These are phyloP conservation scores for Galeruca laticollis DNA, from an alignment of 2,888 invertebrate species.

Conservation along the genomic window DNA sequence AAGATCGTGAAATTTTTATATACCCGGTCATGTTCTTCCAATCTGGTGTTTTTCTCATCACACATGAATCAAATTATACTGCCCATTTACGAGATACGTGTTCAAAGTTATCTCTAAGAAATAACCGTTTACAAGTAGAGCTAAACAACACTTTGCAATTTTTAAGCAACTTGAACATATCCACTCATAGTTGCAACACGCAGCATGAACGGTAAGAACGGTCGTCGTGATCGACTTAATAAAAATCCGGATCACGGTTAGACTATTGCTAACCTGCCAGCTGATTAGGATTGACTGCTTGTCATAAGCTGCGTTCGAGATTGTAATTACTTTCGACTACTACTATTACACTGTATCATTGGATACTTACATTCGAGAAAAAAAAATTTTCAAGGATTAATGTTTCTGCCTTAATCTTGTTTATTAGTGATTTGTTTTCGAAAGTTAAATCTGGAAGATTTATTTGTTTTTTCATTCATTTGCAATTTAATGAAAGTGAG, in stretches of 20 bases:
- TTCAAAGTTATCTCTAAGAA: constrained; percentile 44
- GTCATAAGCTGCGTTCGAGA: constrained; percentile 57
- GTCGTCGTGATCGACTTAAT: constrained; percentile 50
- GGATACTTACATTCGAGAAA: constrained; percentile 13
- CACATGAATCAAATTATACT: constrained; percentile 40
- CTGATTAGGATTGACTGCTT: constrained; percentile 56
- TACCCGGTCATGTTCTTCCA: constrained; percentile 22
- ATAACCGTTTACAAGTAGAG: constrained; percentile 47
- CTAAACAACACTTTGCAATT: constrained; percentile 48
- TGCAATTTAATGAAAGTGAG: no score
- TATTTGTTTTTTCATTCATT: constrained; percentile 18
- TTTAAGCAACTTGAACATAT: constrained; percentile 44
- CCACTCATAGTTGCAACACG: constrained; percentile 53
- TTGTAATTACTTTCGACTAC: constrained; percentile 56
- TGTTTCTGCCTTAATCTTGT: constrained; percentile 23
- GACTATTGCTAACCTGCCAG: constrained; percentile 48
- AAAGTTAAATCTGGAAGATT: constrained; percentile 21
- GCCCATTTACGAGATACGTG: constrained; percentile 43
- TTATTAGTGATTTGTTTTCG: constrained; percentile 23
- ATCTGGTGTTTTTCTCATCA: constrained; percentile 28
- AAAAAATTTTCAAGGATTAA: constrained; percentile 17
- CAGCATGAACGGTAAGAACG: constrained; percentile 51
- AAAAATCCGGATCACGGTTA: constrained; percentile 55
- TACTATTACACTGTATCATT: constrained; percentile 44
- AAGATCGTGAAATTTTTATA: background rate